Evolutionary conservation across 2,888 invertebrate species (phyloP), one percentile per base, ranked within the genome.

Genomic region (Spodoptera littoralis): DNA sequence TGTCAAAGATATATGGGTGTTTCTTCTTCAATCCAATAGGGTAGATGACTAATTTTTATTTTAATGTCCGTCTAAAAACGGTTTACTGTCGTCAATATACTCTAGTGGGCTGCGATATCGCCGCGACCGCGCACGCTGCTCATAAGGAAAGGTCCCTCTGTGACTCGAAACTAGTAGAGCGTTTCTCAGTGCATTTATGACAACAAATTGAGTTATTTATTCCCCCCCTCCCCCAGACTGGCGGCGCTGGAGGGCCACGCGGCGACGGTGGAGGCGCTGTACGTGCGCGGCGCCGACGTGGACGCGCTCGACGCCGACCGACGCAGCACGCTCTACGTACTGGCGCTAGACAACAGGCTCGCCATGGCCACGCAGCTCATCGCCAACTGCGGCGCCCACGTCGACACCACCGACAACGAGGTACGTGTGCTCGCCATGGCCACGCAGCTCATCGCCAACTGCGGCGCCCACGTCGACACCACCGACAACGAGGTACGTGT

Each of bases 261-360:
- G 88, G 97, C 97, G 73, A 96, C 97, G 3, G 97, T 97, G 3
- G 95, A 96, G 53, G 95, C 97, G 54, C 92, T 99, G 58, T 89
- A 97, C 55, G 90, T 96, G 55, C 96, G 97, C 79, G 97, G 97
- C 55, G 98, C 98, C 6, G 98, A 98, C 90, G 96, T 97, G 2
- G 97, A 98, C 90, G 97, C 98, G 46, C 96, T 97, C 84, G 99
- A 99, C 92, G 98, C 98, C 0, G 99, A 99, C 90, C 97, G 98
- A 0, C 95, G 99, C 51, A 98, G 98, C 82, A 98, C 98, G 0
- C 95, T 99, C 30, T 99, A 99, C 89, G 97, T 99, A 59, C 95
- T 99, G 57, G 98, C 99, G 4, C 92, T 98, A 74, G 98, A 98
- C 91, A 98, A 98, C 91, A 95, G 98, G 70, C 90, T 98, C 72